Evolutionary conservation across 2,113 vertebrate genomes (phyloP).

Genomic region (Chunga burmeisteri): DNA sequence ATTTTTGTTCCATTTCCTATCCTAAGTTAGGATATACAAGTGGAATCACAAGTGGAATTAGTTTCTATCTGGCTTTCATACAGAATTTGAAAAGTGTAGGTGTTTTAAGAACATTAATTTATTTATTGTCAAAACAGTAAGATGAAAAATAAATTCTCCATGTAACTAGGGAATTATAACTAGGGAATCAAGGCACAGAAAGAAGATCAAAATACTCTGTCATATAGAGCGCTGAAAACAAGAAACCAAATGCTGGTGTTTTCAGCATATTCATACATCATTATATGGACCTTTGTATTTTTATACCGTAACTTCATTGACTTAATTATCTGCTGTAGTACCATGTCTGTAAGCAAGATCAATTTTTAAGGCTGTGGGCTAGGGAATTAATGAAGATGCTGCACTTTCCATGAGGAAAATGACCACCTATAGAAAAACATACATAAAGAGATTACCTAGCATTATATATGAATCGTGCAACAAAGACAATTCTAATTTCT

Average conservation of each 20-base stretch:
- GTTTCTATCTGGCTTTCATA: background rate
- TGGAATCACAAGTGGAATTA: background rate
- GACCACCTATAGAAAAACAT: background rate
- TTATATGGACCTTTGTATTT: background rate
- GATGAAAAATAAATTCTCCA: background rate
- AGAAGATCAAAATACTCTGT: background rate
- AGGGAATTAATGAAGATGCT: background rate
- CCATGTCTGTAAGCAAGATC: background rate
- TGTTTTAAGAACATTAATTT: background rate
- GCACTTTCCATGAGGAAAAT: background rate
- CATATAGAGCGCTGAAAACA: background rate
- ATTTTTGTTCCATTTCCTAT: background rate
- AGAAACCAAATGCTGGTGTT: background rate
- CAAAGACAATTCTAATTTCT: background rate
- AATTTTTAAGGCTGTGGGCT: background rate
- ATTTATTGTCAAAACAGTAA: background rate
- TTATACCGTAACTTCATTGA: background rate
- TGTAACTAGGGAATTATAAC: background rate
- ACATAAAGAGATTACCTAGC: background rate
- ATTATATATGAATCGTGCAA: background rate
- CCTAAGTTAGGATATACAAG: background rate
- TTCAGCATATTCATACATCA: background rate
- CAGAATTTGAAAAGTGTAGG: background rate
- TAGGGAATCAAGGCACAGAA: background rate
- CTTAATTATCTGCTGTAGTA: background rate